Conservation (phyloP, 2,888 invertebrate genomes). For the Eudasyphora cyanicolor region DNA sequence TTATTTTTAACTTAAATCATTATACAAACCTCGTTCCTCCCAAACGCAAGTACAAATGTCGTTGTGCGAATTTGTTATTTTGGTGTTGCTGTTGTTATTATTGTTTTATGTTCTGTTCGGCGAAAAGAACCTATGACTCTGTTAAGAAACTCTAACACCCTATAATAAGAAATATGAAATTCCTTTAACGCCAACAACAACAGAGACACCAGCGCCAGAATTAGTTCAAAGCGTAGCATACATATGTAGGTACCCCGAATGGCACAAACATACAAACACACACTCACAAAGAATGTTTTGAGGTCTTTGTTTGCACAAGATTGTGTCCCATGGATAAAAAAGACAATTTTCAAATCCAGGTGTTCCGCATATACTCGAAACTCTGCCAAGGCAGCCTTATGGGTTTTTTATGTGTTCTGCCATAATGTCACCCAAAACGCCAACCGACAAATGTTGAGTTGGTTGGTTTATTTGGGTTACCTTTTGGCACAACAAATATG, state of each 20-base stretch:
- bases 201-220: constrained; percentile 38
- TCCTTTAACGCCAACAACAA: constrained; percentile 49
- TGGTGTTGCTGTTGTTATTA: background rate
- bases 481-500: background rate
- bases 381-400: constrained; percentile 42
- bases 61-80: background rate
- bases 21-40: background rate
- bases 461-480: constrained; percentile 51
- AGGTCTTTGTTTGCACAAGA: constrained; percentile 52
- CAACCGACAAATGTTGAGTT: constrained; percentile 28
- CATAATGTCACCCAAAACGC: constrained; percentile 59
- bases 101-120: background rate
- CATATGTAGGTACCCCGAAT: constrained; percentile 39
- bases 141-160: constrained; percentile 60
- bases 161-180: constrained; percentile 62
- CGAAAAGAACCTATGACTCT: constrained; percentile 5
- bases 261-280: background rate
- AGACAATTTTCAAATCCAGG: constrained; percentile 56
- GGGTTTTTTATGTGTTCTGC: constrained; percentile 40
- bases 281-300: constrained; percentile 53
- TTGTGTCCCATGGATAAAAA: constrained; percentile 1
- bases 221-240: too few species aligned
- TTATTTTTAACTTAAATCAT: background rate
- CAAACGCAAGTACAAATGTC: background rate
- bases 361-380: constrained; percentile 50